phyloP scores from a whole-genome alignment of 2,113 vertebrate genomes.

The Tonatia bakeri region DNA sequence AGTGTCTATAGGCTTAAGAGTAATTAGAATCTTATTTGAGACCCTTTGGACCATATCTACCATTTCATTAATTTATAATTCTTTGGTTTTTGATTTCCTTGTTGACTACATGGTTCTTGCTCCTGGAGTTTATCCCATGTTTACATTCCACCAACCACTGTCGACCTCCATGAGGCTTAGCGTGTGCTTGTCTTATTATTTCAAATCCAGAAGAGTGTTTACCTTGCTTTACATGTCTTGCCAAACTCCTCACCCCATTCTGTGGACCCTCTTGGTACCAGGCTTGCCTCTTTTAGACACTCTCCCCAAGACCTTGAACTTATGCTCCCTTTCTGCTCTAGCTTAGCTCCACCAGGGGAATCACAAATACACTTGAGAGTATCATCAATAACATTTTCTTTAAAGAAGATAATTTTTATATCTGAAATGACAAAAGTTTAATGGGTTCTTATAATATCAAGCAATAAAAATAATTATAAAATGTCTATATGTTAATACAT shows the following conservation, averaged over 20 bases:
- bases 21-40: neutral
- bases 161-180: neutral
- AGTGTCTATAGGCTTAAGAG: neutral
- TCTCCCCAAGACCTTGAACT: neutral
- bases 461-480: neutral
- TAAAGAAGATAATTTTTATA: neutral
- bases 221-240: neutral
- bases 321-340: neutral
- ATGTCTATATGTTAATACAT: neutral
- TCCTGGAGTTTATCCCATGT: neutral
- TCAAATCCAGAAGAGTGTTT: neutral
- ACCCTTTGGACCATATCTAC: neutral
- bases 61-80: neutral
- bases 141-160: neutral
- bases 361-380: neutral
- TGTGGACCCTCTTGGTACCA: fast-evolving
- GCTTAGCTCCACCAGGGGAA: neutral
- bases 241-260: neutral
- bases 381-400: neutral
- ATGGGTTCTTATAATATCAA: neutral
- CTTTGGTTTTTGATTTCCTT: neutral
- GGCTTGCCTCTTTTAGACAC: neutral
- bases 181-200: neutral
- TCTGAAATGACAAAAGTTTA: neutral
- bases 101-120: neutral